These are phyloP conservation scores for Cephus cinctus DNA, from an alignment of 1,140 invertebrate genomes.

Conservation along the genomic window DNA sequence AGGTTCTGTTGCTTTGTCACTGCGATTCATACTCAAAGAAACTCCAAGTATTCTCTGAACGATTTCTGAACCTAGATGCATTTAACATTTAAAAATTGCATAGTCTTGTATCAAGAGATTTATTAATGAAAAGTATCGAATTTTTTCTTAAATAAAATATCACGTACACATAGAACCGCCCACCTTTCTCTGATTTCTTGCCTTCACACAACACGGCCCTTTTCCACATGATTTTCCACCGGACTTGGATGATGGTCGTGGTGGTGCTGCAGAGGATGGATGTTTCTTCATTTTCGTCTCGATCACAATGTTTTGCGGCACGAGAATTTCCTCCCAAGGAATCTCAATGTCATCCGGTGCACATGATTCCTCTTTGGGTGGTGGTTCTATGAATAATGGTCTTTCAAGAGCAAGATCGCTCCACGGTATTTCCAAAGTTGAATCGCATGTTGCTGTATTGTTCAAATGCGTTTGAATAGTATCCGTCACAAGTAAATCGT, in stretches of 20 bases:
- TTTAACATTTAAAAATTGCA: too few relatives aligned
- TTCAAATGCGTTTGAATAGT: conserved; percentile 3
- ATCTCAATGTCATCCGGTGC: conserved; percentile 34
- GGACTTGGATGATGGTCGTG: not conserved
- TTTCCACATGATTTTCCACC: not conserved
- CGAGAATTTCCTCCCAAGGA: conserved; percentile 40
- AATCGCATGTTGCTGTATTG: conserved; percentile 24
- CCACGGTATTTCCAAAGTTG: conserved; percentile 39
- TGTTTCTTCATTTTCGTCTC: conserved; percentile 23
- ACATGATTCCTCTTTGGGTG: conserved; percentile 18
- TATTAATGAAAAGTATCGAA: too few relatives aligned
- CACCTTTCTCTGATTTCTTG: not conserved
- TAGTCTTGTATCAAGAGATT: too few relatives aligned
- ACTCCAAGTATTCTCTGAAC: too few relatives aligned
- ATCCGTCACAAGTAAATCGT: conserved; percentile 32
- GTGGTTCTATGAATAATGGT: conserved; percentile 24
- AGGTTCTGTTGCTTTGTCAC: too few relatives aligned
- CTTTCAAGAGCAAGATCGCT: conserved; percentile 27
- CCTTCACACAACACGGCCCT: not conserved
- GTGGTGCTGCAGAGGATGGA: conserved; percentile 18
- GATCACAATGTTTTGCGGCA: conserved; percentile 35
- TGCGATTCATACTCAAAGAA: too few relatives aligned
- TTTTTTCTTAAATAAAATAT: too few relatives aligned
- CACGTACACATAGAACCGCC: not conserved
- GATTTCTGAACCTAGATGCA: too few relatives aligned